A percentile compares a stretch with the other conserved stretches of the same genome.
Evolutionary conservation across 1,140 invertebrate species (phyloP).

Genomic region (Trialeurodes vaporariorum): DNA sequence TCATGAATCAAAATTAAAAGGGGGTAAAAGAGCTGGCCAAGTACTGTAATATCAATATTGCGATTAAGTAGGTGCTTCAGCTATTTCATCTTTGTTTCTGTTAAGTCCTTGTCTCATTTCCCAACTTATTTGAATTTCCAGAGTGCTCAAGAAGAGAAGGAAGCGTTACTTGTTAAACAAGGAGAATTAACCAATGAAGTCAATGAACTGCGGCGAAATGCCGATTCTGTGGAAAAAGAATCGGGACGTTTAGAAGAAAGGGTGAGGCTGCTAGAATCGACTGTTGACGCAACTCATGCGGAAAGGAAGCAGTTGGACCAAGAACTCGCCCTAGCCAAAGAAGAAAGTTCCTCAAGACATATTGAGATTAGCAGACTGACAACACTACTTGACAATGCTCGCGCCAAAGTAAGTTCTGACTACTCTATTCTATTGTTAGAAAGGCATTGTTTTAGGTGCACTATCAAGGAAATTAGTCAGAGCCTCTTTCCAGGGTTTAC

Average conservation of each 20-base stretch:
- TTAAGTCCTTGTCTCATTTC: slow-evolving; percentile 3
- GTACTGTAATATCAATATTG: no score
- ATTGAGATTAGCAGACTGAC: slow-evolving; percentile 64
- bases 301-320: slow-evolving; percentile 60
- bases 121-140: slow-evolving; percentile 25
- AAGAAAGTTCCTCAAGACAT: slow-evolving; percentile 41
- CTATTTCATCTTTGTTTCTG: no score
- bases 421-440: no score
- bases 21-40: no score
- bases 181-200: slow-evolving; percentile 60
- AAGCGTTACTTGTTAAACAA: slow-evolving; percentile 57
- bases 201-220: slow-evolving; percentile 38
- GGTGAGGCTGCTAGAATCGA: slow-evolving; percentile 47
- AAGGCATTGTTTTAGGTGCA: no score
- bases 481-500: no score
- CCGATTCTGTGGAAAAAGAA: slow-evolving; percentile 43
- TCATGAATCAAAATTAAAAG: no score
- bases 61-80: no score
- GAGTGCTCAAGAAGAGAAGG: slow-evolving; percentile 68
- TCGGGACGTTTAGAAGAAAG: slow-evolving; percentile 50
- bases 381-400: slow-evolving; percentile 66
- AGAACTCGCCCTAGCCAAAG: slow-evolving; percentile 53
- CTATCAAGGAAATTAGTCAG: no score
- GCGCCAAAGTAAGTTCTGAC: slow-evolving; percentile 53
- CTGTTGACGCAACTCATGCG: slow-evolving; percentile 51